Evolutionary conservation across 2,797 vertebrate genomes (phyloP).

Genomic region (Hemibagrus guttatus): DNA sequence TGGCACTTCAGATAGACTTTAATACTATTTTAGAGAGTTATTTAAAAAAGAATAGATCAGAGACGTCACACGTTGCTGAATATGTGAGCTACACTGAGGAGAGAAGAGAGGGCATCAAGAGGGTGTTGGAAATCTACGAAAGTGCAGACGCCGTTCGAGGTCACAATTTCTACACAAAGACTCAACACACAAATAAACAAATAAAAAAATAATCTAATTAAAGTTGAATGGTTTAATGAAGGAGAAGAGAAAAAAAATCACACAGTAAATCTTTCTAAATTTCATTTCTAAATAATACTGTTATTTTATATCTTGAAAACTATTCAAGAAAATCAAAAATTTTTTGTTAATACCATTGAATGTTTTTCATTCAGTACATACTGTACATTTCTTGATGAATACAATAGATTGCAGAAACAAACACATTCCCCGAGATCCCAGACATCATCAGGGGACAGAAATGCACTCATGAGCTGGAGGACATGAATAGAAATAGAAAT

Average conservation of each 20-base stretch:
- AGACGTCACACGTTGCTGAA: neutral
- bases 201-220: neutral
- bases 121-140: neutral
- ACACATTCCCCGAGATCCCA: neutral
- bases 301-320: no score
- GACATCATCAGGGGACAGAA: neutral
- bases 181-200: neutral
- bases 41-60: neutral
- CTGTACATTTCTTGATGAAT: neutral
- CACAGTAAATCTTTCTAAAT: no score
- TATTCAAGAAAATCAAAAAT: no score
- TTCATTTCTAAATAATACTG: no score
- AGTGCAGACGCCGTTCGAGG: neutral
- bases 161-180: neutral
- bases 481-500: neutral
- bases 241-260: neutral
- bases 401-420: neutral
- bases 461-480: neutral
- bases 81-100: neutral
- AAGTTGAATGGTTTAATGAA: neutral
- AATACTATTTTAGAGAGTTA: no score
- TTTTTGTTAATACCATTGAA: neutral
- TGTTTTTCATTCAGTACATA: neutral
- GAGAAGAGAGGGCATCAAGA: neutral
- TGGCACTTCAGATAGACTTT: neutral